These are phyloP conservation scores for Cremastinae sp. DNA, from an alignment of 2,888 invertebrate species.

Conservation along the genomic window DNA sequence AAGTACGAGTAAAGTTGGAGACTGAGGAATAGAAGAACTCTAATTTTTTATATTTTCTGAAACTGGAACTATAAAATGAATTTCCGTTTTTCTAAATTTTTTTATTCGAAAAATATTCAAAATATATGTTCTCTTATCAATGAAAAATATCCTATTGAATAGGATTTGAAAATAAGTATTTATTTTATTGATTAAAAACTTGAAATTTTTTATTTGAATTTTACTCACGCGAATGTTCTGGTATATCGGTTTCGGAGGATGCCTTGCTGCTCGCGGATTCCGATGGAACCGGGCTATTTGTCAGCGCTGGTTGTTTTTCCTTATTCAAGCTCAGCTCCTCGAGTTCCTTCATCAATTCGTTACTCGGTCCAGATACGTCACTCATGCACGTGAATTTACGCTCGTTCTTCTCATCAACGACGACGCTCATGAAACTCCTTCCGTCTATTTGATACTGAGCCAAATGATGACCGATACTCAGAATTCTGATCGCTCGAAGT, in stretches of 20 bases:
- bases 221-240: conserved; percentile 69
- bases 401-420: conserved; percentile 67
- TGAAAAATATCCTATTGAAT: too few relatives aligned
- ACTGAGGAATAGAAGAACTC: too few relatives aligned
- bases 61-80: too few relatives aligned
- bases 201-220: conserved; percentile 2
- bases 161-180: too few relatives aligned
- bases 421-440: conserved; percentile 74
- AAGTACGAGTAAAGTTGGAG: too few relatives aligned
- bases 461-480: conserved; percentile 81
- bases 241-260: conserved; percentile 72
- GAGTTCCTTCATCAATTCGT: conserved; percentile 82
- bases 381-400: conserved; percentile 77
- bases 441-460: conserved; percentile 80
- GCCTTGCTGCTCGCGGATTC: conserved; percentile 77
- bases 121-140: neutral
- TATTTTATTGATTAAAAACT: neutral
- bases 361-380: conserved; percentile 80
- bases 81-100: too few relatives aligned
- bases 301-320: conserved; percentile 68
- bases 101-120: too few relatives aligned
- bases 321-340: conserved; percentile 81
- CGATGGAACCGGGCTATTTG: conserved; percentile 75
- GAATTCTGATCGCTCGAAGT: conserved; percentile 81
- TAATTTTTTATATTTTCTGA: too few relatives aligned